These are phyloP conservation scores for Onychomys leucogaster DNA, from an alignment of 2,797 vertebrate genomes.

Conservation along the genomic window DNA sequence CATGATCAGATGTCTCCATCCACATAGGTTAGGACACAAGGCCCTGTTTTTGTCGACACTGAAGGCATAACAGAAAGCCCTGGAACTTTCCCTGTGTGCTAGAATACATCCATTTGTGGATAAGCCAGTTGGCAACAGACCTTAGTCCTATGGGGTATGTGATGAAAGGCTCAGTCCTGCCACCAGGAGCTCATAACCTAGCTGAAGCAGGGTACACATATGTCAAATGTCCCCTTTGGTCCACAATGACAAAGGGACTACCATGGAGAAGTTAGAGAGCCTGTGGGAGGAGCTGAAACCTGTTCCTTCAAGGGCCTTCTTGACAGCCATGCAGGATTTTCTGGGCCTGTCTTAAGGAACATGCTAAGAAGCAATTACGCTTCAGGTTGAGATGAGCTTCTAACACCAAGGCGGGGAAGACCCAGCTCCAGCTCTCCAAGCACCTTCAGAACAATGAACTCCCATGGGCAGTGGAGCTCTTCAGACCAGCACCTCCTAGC, in stretches of 20 bases:
- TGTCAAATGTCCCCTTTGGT: neutral
- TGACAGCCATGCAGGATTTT: neutral
- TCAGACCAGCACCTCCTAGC: neutral
- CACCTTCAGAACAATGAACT: neutral
- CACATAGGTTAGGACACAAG: neutral
- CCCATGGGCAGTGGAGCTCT: fast-evolving
- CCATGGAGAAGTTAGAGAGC: neutral
- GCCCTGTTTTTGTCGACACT: neutral
- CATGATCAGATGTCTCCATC: neutral
- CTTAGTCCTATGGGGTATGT: neutral
- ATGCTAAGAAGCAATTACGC: neutral
- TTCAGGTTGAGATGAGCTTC: neutral
- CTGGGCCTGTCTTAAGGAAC: neutral
- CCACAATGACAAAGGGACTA: neutral
- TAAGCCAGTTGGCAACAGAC: neutral
- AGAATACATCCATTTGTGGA: neutral
- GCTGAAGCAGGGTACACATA: neutral
- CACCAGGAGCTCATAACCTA: neutral
- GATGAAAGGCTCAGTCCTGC: neutral
- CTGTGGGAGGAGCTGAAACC: neutral
- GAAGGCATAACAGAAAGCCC: neutral
- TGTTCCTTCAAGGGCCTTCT: neutral
- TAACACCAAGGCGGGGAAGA: neutral
- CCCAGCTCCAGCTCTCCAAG: neutral
- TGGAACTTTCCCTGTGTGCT: neutral